Evolutionary conservation across 2,113 vertebrate species (phyloP), one percentile per base, ranked within the genome.

Genomic region (Helogale parvula): DNA sequence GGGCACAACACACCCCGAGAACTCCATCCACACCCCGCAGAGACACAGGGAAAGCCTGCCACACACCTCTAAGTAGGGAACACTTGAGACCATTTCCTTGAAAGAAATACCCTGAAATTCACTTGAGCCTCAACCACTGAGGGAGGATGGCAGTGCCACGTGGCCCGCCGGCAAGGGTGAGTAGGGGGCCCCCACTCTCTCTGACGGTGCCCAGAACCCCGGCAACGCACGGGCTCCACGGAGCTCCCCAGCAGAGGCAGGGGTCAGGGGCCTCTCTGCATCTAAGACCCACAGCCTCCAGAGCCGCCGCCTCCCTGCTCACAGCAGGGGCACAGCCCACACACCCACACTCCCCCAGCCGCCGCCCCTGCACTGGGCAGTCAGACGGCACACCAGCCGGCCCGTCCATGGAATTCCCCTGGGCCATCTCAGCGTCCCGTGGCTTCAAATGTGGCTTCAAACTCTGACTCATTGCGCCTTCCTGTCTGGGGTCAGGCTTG

Each of bases 121-220:
- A 69, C 15, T 12, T 25, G 17, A 5, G 1, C 23, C 13, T 15
- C 31, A 15, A 29, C 38, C 11, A 14, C 23, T 2, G 27, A 35
- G 35, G 15, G 69, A 9, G 0, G 25, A 2, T 0, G 11, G 17
- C 2, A 14, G 25, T n/a, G 57, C 33, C 68, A 13, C 7, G 0
- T 7, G 89, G 54, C 29, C 71, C 38, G 3, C 38, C 7, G 1
- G 33, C 63, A 19, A 52, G 35, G 52, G 7, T 0, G 23, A 38
- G 50, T 4, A 69, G 29, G 35, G 27, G 23, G 47, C 13, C 41
- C 65, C 65, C 35, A 27, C 29, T 31, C n/a, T 38, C 41, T 21
- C 45, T 23, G 17, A 14, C 27, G 16, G 63, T 12, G 21, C 11
- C 8, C 16, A 35, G 29, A 27, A 41, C 89, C 41, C 77, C 47